Evolutionary conservation across 2,113 vertebrate species (phyloP).

Genomic region (Glareola pratincola): DNA sequence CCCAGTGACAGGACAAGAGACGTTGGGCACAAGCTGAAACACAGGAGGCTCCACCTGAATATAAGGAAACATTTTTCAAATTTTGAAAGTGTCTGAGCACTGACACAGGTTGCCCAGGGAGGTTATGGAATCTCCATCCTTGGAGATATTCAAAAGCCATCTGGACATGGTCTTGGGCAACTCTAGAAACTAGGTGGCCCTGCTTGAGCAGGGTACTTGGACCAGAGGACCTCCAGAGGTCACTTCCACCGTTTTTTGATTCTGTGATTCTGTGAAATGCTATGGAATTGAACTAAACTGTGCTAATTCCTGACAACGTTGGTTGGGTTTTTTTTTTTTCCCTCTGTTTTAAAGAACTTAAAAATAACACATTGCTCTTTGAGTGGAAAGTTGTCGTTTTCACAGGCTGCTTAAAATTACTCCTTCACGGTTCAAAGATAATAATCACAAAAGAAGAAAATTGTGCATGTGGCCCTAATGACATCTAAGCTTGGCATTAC

Average conservation of each 20-base stretch:
- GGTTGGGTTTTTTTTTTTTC: background rate
- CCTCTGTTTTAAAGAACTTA: background rate
- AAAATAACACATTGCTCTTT: background rate
- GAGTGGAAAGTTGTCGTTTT: background rate
- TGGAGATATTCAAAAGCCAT: background rate
- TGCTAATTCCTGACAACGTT: background rate
- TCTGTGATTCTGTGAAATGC: background rate
- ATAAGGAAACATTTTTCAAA: background rate
- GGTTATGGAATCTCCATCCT: background rate
- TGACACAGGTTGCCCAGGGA: background rate
- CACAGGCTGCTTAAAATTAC: background rate
- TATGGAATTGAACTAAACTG: background rate
- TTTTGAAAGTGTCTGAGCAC: background rate
- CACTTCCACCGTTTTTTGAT: background rate
- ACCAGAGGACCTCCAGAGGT: background rate
- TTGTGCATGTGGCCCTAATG: background rate
- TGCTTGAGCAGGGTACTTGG: background rate
- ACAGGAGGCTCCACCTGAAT: background rate
- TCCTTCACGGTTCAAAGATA: background rate
- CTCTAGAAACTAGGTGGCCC: background rate
- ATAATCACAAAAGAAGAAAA: background rate
- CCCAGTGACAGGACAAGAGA: background rate
- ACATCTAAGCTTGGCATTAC: background rate
- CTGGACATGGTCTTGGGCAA: background rate
- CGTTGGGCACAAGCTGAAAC: background rate